Conservation (phyloP, 30 jellyfish, hydroid and myxozoan genomes). For the Aurelia aurita complex sp. Pacific region DNA sequence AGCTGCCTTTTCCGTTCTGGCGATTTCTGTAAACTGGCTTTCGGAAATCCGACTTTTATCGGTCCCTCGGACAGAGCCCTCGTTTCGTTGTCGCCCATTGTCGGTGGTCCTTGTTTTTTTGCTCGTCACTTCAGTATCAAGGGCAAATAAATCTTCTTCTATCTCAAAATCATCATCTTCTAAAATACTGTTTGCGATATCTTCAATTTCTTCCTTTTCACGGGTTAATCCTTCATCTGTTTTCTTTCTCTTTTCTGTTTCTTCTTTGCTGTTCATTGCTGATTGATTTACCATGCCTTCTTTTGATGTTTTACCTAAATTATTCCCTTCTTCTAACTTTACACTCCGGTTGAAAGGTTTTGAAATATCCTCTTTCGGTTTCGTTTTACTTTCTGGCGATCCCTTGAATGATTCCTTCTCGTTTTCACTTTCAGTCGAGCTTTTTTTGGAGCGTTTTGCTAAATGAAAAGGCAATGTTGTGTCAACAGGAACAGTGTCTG, state of each 20-base stretch:
- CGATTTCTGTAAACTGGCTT: background rate
- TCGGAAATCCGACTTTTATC: conserved; percentile 32
- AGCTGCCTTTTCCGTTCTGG: background rate
- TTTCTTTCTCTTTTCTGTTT: background rate
- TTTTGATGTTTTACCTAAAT: background rate
- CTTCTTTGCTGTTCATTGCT: background rate
- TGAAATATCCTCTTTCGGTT: background rate
- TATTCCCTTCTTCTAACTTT: too few relatives aligned
- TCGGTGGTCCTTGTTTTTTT: background rate
- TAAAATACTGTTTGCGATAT: conserved; percentile 21
- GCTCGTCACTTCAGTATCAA: conserved; percentile 8
- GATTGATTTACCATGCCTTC: background rate
- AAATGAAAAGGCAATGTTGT: conserved; percentile 30
- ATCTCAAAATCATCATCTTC: conserved; percentile 25
- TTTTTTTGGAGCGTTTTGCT: conserved; percentile 19
- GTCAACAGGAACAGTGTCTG: conserved; percentile 48
- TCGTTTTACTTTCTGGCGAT: background rate
- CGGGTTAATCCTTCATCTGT: background rate
- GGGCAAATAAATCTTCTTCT: conserved; percentile 31
- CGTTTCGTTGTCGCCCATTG: too few relatives aligned
- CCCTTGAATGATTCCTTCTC: background rate
- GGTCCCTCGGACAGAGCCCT: too few relatives aligned
- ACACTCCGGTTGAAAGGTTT: too few relatives aligned
- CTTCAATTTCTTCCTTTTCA: conserved; percentile 15
- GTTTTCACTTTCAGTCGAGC: conserved; percentile 5